Evolutionary conservation across 2,888 invertebrate species (phyloP).

Genomic region (Hypselothyrea guttata): DNA sequence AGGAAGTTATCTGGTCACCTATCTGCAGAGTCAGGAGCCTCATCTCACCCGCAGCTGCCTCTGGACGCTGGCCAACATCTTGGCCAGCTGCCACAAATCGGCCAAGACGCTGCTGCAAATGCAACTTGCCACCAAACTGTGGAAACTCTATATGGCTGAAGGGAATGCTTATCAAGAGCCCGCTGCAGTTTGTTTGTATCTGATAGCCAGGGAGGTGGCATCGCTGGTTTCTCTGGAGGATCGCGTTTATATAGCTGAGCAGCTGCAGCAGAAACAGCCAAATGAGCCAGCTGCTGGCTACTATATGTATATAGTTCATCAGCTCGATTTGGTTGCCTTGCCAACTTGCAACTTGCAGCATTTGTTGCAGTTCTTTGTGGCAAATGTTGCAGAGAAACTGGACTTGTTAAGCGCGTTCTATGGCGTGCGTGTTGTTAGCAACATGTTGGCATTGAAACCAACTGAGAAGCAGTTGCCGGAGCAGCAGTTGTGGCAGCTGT

Average conservation of each 20-base stretch:
- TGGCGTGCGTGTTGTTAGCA: conserved; percentile 66
- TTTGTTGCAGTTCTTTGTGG: conserved; percentile 34
- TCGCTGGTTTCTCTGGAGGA: conserved; percentile 55
- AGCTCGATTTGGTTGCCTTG: conserved; percentile 38
- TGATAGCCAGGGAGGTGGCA: conserved; percentile 51
- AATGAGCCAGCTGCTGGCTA: conserved; percentile 62
- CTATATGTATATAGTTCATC: conserved; percentile 71
- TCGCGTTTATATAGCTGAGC: conserved; percentile 45
- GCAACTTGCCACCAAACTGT: conserved; percentile 76
- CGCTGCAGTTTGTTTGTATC: conserved; percentile 68
- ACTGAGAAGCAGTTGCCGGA: not conserved
- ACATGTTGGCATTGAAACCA: conserved; percentile 56
- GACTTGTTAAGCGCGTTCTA: conserved; percentile 60
- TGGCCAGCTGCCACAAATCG: conserved; percentile 71
- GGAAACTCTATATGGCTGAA: conserved; percentile 63
- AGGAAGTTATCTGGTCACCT: conserved; percentile 80
- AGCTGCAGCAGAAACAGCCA: conserved; percentile 60
- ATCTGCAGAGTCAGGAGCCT: conserved; percentile 68
- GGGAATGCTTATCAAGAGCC: conserved; percentile 62
- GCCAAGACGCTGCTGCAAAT: conserved; percentile 70
- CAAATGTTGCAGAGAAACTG: too few species aligned
- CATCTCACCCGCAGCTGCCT: conserved; percentile 74
- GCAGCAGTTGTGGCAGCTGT: conserved; percentile 23
- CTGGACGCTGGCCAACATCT: conserved; percentile 80
- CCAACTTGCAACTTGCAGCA: conserved; percentile 13